Percentiles rank a stretch among this genome's conserved stretches.
Conservation (phyloP, 2,888 invertebrate genomes). For the Hymenopus coronatus region DNA sequence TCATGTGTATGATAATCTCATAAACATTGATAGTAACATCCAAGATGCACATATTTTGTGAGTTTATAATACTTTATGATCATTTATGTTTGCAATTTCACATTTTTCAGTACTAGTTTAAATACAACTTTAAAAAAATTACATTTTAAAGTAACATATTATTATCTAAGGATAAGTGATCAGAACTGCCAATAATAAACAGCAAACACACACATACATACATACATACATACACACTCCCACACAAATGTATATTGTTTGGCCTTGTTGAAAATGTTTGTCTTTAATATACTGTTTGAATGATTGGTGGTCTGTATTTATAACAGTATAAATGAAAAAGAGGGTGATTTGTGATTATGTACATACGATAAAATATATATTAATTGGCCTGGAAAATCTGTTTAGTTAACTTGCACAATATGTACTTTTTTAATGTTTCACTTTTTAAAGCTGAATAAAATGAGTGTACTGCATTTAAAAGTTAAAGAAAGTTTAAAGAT, state of each 20-base stretch:
- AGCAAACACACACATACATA: not conserved
- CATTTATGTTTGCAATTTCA: not conserved
- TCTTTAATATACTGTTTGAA: not conserved
- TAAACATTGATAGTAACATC: not conserved
- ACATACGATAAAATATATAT: not conserved
- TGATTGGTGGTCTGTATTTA: constrained; percentile 5
- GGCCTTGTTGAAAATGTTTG: not conserved
- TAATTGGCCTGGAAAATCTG: not conserved
- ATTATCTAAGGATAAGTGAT: not conserved
- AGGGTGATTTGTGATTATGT: not conserved
- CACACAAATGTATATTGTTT: not conserved
- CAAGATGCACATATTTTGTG: not conserved
- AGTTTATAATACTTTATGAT: not conserved
- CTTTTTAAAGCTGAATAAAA: not conserved
- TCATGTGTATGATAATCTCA: not conserved
- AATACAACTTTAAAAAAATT: not conserved
- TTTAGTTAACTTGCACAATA: constrained; percentile 3
- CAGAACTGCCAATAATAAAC: not conserved
- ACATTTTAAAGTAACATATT: not conserved
- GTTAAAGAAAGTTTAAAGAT: not conserved
- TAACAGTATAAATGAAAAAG: not conserved
- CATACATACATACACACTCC: not conserved
- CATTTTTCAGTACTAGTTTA: not conserved
- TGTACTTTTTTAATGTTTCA: not conserved
- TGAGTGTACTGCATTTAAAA: not conserved